phyloP scores from a whole-genome alignment of 1,140 invertebrate genomes.

The Belonocnema kinseyi region DNA sequence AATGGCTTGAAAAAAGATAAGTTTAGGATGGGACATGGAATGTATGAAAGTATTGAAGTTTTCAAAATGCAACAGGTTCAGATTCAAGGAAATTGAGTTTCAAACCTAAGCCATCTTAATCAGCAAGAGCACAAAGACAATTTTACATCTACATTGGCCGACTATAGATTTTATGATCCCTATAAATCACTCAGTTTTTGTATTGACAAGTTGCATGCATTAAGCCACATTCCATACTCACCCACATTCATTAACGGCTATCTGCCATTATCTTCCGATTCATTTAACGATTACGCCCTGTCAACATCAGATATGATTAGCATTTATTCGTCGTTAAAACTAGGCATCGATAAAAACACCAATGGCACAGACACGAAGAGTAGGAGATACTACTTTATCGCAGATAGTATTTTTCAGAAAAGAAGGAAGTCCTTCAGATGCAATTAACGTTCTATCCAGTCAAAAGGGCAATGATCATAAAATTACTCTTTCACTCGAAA shows the following conservation, averaged over 20 bases:
- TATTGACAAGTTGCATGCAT: constrained; percentile 16
- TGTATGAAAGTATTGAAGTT: no score
- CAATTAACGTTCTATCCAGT: neutral
- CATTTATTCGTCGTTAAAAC: constrained; percentile 33
- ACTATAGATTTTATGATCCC: neutral
- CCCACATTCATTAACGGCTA: constrained; percentile 48
- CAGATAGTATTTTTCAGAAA: constrained; percentile 16
- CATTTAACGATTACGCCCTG: constrained; percentile 42
- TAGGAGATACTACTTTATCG: neutral
- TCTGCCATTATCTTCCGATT: constrained; percentile 43
- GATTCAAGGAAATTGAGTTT: no score
- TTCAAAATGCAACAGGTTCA: no score
- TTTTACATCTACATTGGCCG: no score
- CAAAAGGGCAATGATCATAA: constrained; percentile 11
- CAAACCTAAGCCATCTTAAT: no score
- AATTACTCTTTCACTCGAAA: neutral
- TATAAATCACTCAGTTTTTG: constrained; percentile 5
- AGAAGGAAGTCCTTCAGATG: constrained; percentile 3
- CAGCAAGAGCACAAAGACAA: neutral
- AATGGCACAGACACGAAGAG: constrained; percentile 24
- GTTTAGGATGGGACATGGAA: no score
- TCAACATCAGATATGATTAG: constrained; percentile 35
- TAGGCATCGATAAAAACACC: neutral
- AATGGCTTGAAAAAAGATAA: no score
- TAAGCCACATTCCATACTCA: constrained; percentile 43